phyloP scores from a whole-genome alignment of 2,797 vertebrate species.

The Trichosurus vulpecula region DNA sequence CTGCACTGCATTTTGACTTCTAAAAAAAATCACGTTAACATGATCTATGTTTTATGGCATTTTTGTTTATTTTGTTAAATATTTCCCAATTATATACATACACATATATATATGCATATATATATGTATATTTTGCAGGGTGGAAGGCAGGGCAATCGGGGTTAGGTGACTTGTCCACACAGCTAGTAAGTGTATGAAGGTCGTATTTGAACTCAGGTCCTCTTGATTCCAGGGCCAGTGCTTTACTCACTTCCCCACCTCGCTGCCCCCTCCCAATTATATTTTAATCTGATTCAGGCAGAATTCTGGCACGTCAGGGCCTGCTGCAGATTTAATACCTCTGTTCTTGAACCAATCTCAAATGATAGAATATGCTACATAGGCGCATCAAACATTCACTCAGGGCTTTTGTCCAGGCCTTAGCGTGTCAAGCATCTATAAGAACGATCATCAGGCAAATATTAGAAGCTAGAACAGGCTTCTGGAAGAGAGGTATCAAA shows the following conservation, averaged over 20 bases:
- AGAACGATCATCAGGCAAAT: not conserved
- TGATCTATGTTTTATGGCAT: not conserved
- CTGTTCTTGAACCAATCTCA: not conserved
- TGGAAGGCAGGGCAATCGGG: too few relatives aligned
- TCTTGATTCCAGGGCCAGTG: too few relatives aligned
- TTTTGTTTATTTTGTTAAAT: too few relatives aligned
- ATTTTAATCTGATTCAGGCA: not conserved
- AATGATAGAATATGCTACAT: not conserved
- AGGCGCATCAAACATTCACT: not conserved
- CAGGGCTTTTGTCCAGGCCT: not conserved
- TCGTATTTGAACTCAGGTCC: too few relatives aligned
- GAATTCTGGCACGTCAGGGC: not conserved
- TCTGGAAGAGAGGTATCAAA: not conserved
- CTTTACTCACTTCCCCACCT: too few relatives aligned
- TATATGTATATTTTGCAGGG: too few relatives aligned
- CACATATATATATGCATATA: too few relatives aligned
- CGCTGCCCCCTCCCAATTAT: too few relatives aligned
- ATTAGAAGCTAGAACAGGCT: not conserved
- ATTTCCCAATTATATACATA: too few relatives aligned
- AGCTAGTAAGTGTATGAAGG: too few relatives aligned
- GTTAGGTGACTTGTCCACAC: too few relatives aligned
- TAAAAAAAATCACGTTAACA: not conserved
- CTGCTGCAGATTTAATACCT: not conserved
- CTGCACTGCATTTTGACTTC: too few relatives aligned
- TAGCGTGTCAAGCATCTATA: not conserved